A percentile compares a stretch with the other conserved stretches of the same genome.
Evolutionary conservation across 1,140 invertebrate genomes (phyloP).

Genomic region (Apis laboriosa): DNA sequence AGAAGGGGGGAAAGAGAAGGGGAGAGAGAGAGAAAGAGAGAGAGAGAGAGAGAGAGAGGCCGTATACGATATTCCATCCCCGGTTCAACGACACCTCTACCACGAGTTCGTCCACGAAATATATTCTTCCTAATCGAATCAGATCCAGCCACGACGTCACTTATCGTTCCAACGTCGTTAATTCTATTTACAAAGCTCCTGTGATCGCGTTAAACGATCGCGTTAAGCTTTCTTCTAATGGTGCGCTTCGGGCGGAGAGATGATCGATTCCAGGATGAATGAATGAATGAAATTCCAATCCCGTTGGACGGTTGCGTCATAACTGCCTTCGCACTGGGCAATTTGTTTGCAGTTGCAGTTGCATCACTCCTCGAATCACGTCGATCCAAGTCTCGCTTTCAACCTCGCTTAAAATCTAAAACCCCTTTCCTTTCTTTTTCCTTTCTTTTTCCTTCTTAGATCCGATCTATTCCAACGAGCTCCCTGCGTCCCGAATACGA

Average conservation of each 20-base stretch:
- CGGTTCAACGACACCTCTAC: slow-evolving; percentile 39
- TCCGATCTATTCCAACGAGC: too few species aligned
- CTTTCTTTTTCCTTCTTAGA: too few species aligned
- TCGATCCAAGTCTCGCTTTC: background rate
- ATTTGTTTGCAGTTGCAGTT: background rate
- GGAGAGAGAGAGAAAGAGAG: too few species aligned
- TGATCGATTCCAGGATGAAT: background rate
- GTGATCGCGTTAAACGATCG: slow-evolving; percentile 42
- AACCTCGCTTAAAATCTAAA: too few species aligned
- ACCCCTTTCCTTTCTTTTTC: too few species aligned
- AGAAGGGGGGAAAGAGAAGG: too few species aligned
- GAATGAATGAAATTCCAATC: slow-evolving; percentile 47
- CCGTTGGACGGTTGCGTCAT: slow-evolving; percentile 5
- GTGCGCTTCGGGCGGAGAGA: background rate
- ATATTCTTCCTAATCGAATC: slow-evolving; percentile 77
- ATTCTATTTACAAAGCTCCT: slow-evolving; percentile 73
- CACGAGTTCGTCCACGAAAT: slow-evolving; percentile 51
- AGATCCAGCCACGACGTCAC: slow-evolving; percentile 70
- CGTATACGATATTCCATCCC: too few species aligned
- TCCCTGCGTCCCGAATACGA: too few species aligned
- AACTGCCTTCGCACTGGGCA: background rate
- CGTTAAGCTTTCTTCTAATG: slow-evolving; percentile 62
- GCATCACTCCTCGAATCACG: background rate
- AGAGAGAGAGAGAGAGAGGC: too few species aligned
- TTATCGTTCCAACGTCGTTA: slow-evolving; percentile 74